Percentiles rank a stretch among this genome's conserved stretches.
Conservation (phyloP, 2,113 vertebrate species). For the Indicator maculatus region DNA sequence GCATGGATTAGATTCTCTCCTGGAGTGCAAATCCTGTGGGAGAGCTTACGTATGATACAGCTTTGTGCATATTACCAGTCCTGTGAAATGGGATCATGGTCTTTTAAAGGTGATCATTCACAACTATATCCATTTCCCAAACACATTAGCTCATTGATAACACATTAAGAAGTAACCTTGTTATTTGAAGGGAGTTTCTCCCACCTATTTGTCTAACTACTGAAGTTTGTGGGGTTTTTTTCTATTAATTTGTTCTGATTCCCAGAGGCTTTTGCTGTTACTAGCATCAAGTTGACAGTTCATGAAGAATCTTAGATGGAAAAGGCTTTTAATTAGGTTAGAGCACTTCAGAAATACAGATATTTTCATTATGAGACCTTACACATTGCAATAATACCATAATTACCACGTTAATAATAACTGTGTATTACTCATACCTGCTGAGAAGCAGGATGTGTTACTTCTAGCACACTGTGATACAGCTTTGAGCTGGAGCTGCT, state of each 20-base stretch:
- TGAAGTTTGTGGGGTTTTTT: background rate
- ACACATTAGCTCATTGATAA: background rate
- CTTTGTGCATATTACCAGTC: background rate
- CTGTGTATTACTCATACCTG: background rate
- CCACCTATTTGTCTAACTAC: background rate
- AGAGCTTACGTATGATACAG: background rate
- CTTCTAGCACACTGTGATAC: background rate
- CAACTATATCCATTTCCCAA: background rate
- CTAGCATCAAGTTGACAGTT: background rate
- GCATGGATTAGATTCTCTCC: background rate
- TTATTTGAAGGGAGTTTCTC: background rate
- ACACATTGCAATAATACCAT: background rate
- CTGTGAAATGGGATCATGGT: background rate
- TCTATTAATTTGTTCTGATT: background rate
- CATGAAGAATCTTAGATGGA: background rate
- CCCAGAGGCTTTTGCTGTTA: background rate
- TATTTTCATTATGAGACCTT: slow-evolving; percentile 2
- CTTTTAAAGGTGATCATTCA: background rate
- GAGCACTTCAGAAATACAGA: background rate
- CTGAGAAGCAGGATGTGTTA: background rate
- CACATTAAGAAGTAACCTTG: background rate
- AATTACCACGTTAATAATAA: background rate
- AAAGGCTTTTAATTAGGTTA: slow-evolving; percentile 10
- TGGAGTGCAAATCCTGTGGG: background rate
- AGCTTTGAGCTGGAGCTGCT: background rate